Evolutionary conservation across 1,140 invertebrate species (phyloP).

Genomic region (Archegozetes longisetosus): DNA sequence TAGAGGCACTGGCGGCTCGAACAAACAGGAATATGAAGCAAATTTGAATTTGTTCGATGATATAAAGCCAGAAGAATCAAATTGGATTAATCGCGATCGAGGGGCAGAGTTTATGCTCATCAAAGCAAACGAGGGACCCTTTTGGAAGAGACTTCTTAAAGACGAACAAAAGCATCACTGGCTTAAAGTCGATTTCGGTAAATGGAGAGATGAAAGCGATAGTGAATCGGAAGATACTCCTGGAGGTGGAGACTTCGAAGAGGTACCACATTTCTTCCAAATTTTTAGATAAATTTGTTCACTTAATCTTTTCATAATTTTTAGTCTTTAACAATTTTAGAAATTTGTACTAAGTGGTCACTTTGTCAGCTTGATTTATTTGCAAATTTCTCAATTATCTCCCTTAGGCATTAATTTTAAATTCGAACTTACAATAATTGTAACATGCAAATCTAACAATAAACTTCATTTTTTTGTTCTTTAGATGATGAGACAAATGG

Average conservation of each 20-base stretch:
- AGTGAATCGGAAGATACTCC: slow-evolving; percentile 51
- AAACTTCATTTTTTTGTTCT: too few species aligned
- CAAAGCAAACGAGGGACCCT: slow-evolving; percentile 51
- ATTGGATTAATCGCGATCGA: slow-evolving; percentile 42
- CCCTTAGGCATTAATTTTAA: too few species aligned
- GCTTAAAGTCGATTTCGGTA: slow-evolving; percentile 91
- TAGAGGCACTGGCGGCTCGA: slow-evolving; percentile 59
- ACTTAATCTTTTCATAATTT: slow-evolving; percentile 15
- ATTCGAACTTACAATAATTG: too few species aligned
- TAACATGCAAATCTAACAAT: too few species aligned
- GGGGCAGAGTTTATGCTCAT: slow-evolving; percentile 59
- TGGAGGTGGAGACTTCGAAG: slow-evolving; percentile 52
- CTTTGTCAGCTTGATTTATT: too few species aligned
- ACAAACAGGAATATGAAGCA: slow-evolving; percentile 66
- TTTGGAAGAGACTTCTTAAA: slow-evolving; percentile 71
- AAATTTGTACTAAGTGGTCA: too few species aligned
- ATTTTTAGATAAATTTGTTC: slow-evolving; percentile 11
- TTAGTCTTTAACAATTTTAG: too few species aligned
- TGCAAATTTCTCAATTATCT: too few species aligned
- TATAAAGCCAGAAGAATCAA: slow-evolving; percentile 54
- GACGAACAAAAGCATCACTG: slow-evolving; percentile 81
- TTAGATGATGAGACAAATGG: slow-evolving; percentile 42
- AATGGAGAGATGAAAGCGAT: slow-evolving; percentile 90
- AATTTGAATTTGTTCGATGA: slow-evolving; percentile 62
- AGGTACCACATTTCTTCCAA: slow-evolving; percentile 31